Base-by-base conservation (phyloP, 2,113 vertebrate species). In the Scytalopus superciliaris region DNA sequence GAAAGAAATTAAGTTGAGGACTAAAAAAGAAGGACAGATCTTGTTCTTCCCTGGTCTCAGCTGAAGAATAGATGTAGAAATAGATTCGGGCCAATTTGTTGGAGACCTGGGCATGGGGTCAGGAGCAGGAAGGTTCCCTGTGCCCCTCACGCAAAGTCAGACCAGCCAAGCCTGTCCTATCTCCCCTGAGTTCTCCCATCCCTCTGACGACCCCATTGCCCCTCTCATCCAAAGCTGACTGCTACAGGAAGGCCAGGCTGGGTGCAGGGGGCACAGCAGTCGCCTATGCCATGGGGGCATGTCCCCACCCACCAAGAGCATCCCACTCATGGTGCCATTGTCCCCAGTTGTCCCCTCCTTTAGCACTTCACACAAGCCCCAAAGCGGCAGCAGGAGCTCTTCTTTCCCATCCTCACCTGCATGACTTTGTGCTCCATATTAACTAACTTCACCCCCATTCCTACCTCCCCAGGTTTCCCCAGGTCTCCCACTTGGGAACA, bases 141-240 rank as follows among this genome's bases (percentile, higher is more conserved):
- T 12, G 21, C 24, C 45, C 2, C 22, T 60, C 31, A 22, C 0
- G 0, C 72, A 66, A 23, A 92, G 50, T 42, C 45, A 23, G 40
- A 49, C 11, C 37, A 73, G 59, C 55, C 31, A 45, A 69, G 50
- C 45, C 45, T 27, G 12, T 79, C 47, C 42, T 31, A 1, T 19
- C 42, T 49, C 16, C 25, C 56, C n/a, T 6, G 14, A 9, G 39
- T 9, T 59, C 33, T 64, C n/a, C 35, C 16, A 25, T 14, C 25
- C 18, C 37, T 75, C 55, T 19, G 55, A 24, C 2, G 11, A 27
- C 10, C 21, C 33, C 0, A 0, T 4, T 25, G 7, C 6, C 14
- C 18, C 8, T 63, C 52, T 87, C 78, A 57, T 35, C 64, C 57
- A 24, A 62, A 72, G 4, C 24, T 17, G 4, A 4, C 24, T 40